Conservation (phyloP, 2,888 invertebrate species). For the Spialia ferax region DNA sequence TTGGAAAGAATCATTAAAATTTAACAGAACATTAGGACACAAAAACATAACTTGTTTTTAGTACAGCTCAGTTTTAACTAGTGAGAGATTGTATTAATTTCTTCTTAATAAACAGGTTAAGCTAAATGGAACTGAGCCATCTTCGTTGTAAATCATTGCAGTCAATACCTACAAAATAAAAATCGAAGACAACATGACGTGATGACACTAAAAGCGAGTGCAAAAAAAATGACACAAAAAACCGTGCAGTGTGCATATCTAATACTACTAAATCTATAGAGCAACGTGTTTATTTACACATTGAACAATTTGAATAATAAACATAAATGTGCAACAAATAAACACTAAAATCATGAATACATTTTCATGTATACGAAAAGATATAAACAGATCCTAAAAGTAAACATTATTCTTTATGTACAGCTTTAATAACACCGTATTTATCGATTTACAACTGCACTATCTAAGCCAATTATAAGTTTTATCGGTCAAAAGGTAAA, state of each 20-base stretch:
- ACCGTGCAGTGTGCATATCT: constrained; percentile 18
- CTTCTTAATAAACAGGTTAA: too few species aligned
- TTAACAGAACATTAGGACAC: too few species aligned
- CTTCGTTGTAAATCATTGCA: neutral
- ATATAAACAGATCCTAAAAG: neutral
- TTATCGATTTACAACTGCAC: neutral
- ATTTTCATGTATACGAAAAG: neutral
- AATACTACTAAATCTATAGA: neutral
- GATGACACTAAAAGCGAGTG: constrained; percentile 19
- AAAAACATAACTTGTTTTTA: too few species aligned
- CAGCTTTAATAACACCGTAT: neutral
- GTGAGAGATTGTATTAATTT: too few species aligned
- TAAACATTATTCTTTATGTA: neutral
- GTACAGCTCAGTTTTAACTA: too few species aligned
- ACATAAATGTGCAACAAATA: neutral
- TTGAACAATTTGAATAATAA: neutral
- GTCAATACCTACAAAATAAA: neutral
- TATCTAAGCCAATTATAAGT: neutral
- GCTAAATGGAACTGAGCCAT: too few species aligned
- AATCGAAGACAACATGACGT: neutral
- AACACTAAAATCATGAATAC: too few species aligned
- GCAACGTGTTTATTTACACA: neutral
- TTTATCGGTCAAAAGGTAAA: neutral
- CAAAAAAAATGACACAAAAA: constrained; percentile 15
- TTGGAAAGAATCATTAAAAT: too few species aligned